Percentiles rank a stretch among this genome's conserved stretches.
These are phyloP conservation scores for Coenonympha arcania DNA, from an alignment of 2,888 invertebrate genomes.

Conservation along the genomic window DNA sequence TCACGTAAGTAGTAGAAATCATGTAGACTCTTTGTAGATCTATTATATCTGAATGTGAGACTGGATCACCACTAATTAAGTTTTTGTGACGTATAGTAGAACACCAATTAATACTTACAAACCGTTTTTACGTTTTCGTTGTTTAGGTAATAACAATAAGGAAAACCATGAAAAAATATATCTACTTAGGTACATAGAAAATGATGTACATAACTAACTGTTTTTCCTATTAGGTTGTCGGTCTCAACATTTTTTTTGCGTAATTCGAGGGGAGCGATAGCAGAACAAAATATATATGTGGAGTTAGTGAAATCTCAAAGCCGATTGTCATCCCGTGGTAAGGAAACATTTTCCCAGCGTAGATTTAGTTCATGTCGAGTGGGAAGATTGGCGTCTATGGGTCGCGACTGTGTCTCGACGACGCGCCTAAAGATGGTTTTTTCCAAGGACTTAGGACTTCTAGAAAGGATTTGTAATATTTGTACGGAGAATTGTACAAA, in stretches of 20 bases:
- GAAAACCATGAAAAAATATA: not conserved
- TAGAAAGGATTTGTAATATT: conserved; percentile 16
- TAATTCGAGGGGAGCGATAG: conserved; percentile 16
- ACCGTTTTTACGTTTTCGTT: too few relatives aligned
- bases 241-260: conserved; percentile 9
- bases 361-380: conserved; percentile 64
- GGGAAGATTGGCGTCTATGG: conserved; percentile 57
- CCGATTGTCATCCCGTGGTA: conserved; percentile 21
- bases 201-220: conserved; percentile 5
- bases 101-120: too few relatives aligned
- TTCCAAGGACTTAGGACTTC: conserved; percentile 24
- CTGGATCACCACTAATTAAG: too few relatives aligned
- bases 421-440: conserved; percentile 43
- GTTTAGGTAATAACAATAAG: not conserved
- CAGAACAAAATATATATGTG: conserved; percentile 10
- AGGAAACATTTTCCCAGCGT: conserved; percentile 26
- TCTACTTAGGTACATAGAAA: not conserved
- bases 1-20: too few relatives aligned
- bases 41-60: too few relatives aligned
- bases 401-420: conserved; percentile 57
- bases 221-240: conserved; percentile 8
- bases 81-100: too few relatives aligned
- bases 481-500: too few relatives aligned
- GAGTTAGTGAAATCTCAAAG: conserved; percentile 16
- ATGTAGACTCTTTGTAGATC: too few relatives aligned